phyloP scores from a whole-genome alignment of 2,888 invertebrate genomes.

The Pollenia angustigena region DNA sequence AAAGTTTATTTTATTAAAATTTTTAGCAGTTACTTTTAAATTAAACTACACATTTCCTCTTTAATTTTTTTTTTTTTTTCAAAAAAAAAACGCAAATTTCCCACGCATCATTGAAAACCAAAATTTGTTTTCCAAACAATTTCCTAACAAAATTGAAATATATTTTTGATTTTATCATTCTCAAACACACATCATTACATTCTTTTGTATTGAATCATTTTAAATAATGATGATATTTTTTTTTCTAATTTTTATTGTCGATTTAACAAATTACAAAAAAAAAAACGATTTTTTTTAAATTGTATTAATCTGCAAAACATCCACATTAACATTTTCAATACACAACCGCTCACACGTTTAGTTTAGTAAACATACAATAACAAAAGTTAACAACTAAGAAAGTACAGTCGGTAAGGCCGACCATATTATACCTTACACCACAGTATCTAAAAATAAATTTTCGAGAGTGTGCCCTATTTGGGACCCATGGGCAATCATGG shows the following conservation, averaged over 20 bases:
- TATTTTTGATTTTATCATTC: neutral
- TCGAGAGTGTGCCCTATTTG: no score
- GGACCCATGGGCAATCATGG: no score
- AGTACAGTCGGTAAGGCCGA: no score
- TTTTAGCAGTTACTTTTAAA: neutral
- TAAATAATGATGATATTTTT: constrained; percentile 24
- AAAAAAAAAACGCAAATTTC: neutral
- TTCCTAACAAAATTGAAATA: constrained; percentile 37
- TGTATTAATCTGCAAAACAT: neutral
- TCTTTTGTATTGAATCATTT: constrained; percentile 36
- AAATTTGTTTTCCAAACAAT: constrained; percentile 40
- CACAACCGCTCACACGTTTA: neutral
- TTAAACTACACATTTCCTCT: neutral
- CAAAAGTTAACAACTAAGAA: constrained; percentile 1
- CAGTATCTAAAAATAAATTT: no score
- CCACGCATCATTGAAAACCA: constrained; percentile 31
- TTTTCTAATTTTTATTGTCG: constrained; percentile 11
- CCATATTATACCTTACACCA: no score
- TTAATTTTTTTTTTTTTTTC: neutral
- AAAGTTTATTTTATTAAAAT: neutral
- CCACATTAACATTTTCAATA: neutral
- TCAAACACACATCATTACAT: constrained; percentile 3
- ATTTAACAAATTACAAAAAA: constrained; percentile 35
- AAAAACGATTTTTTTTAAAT: neutral
- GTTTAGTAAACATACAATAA: neutral